phyloP scores from a whole-genome alignment of 1,140 invertebrate genomes.

The Anthonomus grandis region DNA sequence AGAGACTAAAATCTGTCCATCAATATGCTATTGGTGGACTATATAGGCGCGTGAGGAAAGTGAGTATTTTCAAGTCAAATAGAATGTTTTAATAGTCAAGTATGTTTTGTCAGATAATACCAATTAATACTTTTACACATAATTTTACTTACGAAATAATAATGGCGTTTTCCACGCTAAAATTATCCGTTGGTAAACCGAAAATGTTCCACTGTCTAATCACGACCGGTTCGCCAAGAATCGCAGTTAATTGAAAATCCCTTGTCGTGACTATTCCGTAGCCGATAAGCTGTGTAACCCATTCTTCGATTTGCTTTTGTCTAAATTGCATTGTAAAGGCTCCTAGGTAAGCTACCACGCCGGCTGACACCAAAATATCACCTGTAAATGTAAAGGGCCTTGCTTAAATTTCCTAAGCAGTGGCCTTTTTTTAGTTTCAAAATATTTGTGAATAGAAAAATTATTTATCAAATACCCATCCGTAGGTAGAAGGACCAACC shows the following conservation, averaged over 20 bases:
- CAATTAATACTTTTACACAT: no score
- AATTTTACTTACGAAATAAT: slow-evolving; percentile 73
- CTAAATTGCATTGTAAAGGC: slow-evolving; percentile 82
- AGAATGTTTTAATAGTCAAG: no score
- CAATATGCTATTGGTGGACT: no score
- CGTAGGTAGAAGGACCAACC: no score
- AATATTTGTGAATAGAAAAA: no score
- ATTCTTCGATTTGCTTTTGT: slow-evolving; percentile 65
- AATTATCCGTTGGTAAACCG: slow-evolving; percentile 83
- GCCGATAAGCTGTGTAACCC: slow-evolving; percentile 65
- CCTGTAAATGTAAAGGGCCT: slow-evolving; percentile 55
- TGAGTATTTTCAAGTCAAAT: neutral
- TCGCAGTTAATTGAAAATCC: slow-evolving; percentile 68
- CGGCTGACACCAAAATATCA: slow-evolving; percentile 83
- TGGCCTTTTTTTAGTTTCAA: neutral
- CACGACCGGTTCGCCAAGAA: slow-evolving; percentile 82
- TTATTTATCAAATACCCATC: no score
- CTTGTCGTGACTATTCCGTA: slow-evolving; percentile 72
- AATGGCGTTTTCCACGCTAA: slow-evolving; percentile 90
- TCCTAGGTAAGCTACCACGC: slow-evolving; percentile 86
- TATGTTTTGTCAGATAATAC: slow-evolving; percentile 1
- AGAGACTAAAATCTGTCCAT: no score
- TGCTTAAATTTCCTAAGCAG: neutral
- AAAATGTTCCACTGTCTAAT: slow-evolving; percentile 89
- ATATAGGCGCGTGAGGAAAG: no score